phyloP scores from a whole-genome alignment of 2,797 vertebrate species.

The Florisuga fusca region DNA sequence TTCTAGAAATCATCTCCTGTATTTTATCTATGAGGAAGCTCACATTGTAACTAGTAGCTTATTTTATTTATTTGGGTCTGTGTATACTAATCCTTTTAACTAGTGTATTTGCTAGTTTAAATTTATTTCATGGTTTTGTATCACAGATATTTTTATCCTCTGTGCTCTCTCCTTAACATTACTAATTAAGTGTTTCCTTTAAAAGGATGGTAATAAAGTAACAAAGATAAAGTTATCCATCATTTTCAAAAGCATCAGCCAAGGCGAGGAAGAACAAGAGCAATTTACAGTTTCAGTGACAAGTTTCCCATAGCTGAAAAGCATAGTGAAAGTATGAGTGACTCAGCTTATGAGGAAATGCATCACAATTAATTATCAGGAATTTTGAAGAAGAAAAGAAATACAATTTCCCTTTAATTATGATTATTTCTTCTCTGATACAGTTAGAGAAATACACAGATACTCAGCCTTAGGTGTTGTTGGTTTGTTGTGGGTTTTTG shows the following conservation, averaged over 20 bases:
- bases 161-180: background rate
- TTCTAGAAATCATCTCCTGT: background rate
- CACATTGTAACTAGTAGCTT: background rate
- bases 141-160: background rate
- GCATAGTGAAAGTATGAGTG: background rate
- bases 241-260: background rate
- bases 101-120: background rate
- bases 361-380: background rate
- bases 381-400: background rate
- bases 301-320: background rate
- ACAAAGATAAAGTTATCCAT: background rate
- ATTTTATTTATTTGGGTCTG: background rate
- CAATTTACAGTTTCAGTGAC: background rate
- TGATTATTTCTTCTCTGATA: background rate
- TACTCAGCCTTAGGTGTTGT: background rate
- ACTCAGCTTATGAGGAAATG: background rate
- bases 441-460: accelerated
- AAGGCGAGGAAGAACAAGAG: background rate
- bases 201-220: background rate
- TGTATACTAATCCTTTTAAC: background rate
- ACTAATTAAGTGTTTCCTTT: background rate
- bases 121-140: background rate
- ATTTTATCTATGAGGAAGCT: background rate
- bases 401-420: background rate
- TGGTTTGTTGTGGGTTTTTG: background rate